A percentile compares a stretch with the other conserved stretches of the same genome.
Conservation (phyloP, 2,113 vertebrate species). For the Hyperoodon ampullatus region DNA sequence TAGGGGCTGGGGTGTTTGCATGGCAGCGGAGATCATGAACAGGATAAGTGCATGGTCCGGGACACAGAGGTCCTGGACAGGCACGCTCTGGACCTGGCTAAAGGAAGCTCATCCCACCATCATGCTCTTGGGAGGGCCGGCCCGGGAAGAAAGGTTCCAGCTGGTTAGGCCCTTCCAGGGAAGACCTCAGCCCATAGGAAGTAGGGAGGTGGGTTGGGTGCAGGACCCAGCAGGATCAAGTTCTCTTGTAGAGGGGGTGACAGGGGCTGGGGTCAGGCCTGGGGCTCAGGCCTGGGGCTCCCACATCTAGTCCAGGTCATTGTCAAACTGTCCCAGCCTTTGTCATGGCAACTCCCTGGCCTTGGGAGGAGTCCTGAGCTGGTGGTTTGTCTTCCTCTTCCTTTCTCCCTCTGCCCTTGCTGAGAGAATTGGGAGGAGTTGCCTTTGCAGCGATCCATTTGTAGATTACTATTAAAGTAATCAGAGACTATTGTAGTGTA, state of each 20-base stretch:
- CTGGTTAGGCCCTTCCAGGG: neutral
- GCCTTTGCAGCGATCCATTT: neutral
- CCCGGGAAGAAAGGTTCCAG: neutral
- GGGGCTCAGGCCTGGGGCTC: neutral
- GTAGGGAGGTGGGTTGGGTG: too few species aligned
- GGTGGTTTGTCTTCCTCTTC: neutral
- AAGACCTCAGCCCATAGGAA: neutral
- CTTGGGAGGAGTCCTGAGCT: neutral
- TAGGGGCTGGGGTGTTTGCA: neutral
- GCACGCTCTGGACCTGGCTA: neutral
- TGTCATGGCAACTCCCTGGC: neutral
- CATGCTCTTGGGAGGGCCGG: neutral
- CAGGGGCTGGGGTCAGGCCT: neutral
- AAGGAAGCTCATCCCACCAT: neutral
- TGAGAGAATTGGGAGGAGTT: neutral
- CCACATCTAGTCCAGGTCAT: neutral
- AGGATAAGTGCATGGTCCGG: neutral
- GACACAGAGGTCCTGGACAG: neutral
- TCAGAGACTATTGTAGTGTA: neutral
- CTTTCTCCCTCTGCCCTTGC: neutral
- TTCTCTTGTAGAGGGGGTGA: neutral
- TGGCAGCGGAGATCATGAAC: neutral
- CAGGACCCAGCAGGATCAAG: neutral
- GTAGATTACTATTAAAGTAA: neutral
- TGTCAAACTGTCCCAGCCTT: neutral